phyloP scores from a whole-genome alignment of 2,888 invertebrate genomes.

The Sphecodes monilicornis region DNA sequence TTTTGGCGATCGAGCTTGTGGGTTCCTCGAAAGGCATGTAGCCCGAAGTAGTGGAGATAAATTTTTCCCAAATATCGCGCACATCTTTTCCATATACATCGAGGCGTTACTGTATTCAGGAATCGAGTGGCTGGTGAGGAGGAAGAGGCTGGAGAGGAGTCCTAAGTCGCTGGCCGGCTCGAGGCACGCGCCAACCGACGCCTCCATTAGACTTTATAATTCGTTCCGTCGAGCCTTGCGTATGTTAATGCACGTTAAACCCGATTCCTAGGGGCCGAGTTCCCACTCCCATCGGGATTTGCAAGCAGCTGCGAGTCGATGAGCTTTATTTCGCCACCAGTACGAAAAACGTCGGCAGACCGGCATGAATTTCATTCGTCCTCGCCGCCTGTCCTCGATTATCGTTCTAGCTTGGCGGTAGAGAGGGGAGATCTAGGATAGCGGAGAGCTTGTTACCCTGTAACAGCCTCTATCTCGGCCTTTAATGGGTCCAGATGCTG shows the following conservation, averaged over 20 bases:
- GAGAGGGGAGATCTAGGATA: slow-evolving; percentile 7
- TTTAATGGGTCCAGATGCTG: slow-evolving; percentile 72
- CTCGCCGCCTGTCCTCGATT: slow-evolving; percentile 45
- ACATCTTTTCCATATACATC: not conserved
- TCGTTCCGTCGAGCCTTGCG: slow-evolving; percentile 70
- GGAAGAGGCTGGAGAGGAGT: too few species aligned
- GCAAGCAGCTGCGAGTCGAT: not conserved
- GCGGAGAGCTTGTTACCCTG: slow-evolving; percentile 50
- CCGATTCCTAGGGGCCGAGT: slow-evolving; percentile 32
- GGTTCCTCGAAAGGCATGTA: not conserved
- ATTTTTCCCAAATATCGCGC: too few species aligned
- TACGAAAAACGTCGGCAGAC: slow-evolving; percentile 8
- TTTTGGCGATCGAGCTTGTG: not conserved
- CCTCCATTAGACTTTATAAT: slow-evolving; percentile 79
- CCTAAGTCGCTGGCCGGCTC: slow-evolving; percentile 36
- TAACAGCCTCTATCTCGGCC: slow-evolving; percentile 66
- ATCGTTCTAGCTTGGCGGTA: slow-evolving; percentile 46
- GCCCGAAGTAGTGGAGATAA: too few species aligned
- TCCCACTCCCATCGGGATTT: not conserved
- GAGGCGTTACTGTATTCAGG: not conserved
- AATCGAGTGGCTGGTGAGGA: not conserved
- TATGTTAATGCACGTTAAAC: slow-evolving; percentile 77
- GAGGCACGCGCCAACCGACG: slow-evolving; percentile 66
- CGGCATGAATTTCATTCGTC: slow-evolving; percentile 13
- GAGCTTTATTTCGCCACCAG: slow-evolving; percentile 11